Evolutionary conservation across 1,140 invertebrate genomes (phyloP).

Genomic region (Lutraria rhynchaena): DNA sequence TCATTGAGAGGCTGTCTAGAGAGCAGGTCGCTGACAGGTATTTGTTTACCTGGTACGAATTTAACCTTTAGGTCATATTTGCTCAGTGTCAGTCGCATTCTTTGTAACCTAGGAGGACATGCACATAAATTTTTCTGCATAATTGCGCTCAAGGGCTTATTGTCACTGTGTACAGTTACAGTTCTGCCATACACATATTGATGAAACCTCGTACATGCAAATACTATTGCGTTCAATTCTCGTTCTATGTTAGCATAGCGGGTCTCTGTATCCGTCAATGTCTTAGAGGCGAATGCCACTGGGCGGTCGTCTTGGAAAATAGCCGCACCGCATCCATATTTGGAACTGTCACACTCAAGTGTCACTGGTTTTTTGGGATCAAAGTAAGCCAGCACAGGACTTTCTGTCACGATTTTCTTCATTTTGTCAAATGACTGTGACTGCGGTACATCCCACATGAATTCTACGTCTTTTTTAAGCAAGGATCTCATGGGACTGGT

Average conservation of each 20-base stretch:
- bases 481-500: slow-evolving; percentile 73
- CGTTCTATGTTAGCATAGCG: slow-evolving; percentile 83
- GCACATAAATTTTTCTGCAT: slow-evolving; percentile 54
- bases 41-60: slow-evolving; percentile 80
- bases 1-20: slow-evolving; percentile 44
- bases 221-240: slow-evolving; percentile 83
- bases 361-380: slow-evolving; percentile 47
- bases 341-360: slow-evolving; percentile 60
- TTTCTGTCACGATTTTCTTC: slow-evolving; percentile 36
- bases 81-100: slow-evolving; percentile 76
- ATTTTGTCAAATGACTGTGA: slow-evolving; percentile 58
- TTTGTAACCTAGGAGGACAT: slow-evolving; percentile 55
- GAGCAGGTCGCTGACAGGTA: slow-evolving; percentile 77
- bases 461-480: slow-evolving; percentile 58
- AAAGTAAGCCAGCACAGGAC: slow-evolving; percentile 51
- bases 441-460: slow-evolving; percentile 61
- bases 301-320: slow-evolving; percentile 80
- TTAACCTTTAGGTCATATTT: slow-evolving; percentile 75
- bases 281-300: too few species aligned
- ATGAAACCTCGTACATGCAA: slow-evolving; percentile 81
- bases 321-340: slow-evolving; percentile 78
- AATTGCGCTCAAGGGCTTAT: slow-evolving; percentile 59
- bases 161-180: slow-evolving; percentile 62
- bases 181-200: slow-evolving; percentile 75
- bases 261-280: slow-evolving; percentile 80